A percentile compares a stretch with the other conserved stretches of the same genome.
Evolutionary conservation across 2,888 invertebrate species (phyloP).

Genomic region (Tridacna crocea): DNA sequence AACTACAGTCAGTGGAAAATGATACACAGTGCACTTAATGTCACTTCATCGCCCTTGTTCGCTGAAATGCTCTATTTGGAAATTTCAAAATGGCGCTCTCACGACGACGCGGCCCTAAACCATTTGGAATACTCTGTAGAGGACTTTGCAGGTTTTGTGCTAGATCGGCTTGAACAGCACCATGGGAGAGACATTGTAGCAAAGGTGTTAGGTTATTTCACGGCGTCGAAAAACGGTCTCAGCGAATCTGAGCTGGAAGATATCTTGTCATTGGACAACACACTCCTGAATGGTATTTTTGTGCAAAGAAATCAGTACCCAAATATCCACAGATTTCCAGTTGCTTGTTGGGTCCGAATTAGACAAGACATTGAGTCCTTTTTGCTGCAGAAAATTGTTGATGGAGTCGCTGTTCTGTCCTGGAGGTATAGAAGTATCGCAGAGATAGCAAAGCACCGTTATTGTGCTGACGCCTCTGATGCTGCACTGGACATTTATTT

Average conservation of each 20-base stretch:
- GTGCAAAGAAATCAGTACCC: conserved; percentile 70
- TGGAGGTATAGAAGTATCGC: conserved; percentile 79
- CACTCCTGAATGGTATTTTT: conserved; percentile 72
- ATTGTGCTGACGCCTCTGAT: conserved; percentile 51
- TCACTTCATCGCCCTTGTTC: conserved; percentile 73
- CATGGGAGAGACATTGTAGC: conserved; percentile 72
- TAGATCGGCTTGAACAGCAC: conserved; percentile 71
- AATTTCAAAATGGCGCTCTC: conserved; percentile 70
- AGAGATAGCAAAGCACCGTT: conserved; percentile 68
- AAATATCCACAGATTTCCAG: conserved; percentile 76
- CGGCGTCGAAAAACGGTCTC: conserved; percentile 73
- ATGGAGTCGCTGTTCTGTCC: conserved; percentile 72
- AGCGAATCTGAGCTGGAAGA: conserved; percentile 79
- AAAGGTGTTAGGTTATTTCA: conserved; percentile 73
- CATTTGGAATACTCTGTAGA: conserved; percentile 65
- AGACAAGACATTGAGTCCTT: conserved; percentile 70
- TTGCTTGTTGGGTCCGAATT: conserved; percentile 71
- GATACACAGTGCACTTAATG: conserved; percentile 67
- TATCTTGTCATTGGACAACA: conserved; percentile 78
- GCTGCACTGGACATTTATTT: conserved; percentile 65
- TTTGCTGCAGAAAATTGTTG: conserved; percentile 68
- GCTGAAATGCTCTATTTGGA: conserved; percentile 73
- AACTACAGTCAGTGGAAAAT: conserved; percentile 72
- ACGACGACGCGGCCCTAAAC: conserved; percentile 57
- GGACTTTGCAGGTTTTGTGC: conserved; percentile 71